Percentiles rank a stretch among this genome's conserved stretches.
Conservation (phyloP, 2,113 vertebrate genomes). For the Vulpes vulpes region DNA sequence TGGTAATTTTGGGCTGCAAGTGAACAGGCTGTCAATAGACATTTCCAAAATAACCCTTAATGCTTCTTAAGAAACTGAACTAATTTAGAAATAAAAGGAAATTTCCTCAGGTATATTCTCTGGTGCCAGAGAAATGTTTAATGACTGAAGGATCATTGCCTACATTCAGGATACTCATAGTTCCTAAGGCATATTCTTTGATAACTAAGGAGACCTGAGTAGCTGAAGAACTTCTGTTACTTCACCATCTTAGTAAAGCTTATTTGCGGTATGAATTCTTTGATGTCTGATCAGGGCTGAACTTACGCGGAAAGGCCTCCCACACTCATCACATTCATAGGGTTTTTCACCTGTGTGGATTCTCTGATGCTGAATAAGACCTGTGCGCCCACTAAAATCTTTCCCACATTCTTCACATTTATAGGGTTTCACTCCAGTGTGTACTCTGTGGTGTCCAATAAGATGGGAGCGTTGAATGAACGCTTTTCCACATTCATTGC, state of each 20-base stretch:
- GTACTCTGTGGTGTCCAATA: slow-evolving; percentile 57
- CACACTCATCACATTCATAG: slow-evolving; percentile 56
- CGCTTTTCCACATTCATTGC: slow-evolving; percentile 60
- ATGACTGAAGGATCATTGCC: neutral
- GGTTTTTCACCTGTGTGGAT: slow-evolving; percentile 71
- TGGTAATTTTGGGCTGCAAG: neutral
- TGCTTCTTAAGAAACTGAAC: neutral
- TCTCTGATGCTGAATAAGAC: slow-evolving; percentile 67
- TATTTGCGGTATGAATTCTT: slow-evolving; percentile 62
- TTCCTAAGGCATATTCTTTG: neutral
- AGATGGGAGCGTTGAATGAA: slow-evolving; percentile 68
- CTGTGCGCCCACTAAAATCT: slow-evolving; percentile 65
- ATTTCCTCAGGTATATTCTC: slow-evolving; percentile 39
- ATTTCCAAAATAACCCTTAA: neutral
- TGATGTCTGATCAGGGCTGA: slow-evolving; percentile 70
- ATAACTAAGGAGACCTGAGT: neutral
- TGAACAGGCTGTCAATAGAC: neutral
- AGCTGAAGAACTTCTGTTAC: neutral
- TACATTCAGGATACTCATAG: neutral
- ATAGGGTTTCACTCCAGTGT: slow-evolving; percentile 69
- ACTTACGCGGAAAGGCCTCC: slow-evolving; percentile 65
- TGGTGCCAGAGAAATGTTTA: slow-evolving; percentile 40
- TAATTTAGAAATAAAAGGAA: slow-evolving; percentile 40
- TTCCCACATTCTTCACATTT: slow-evolving; percentile 73
- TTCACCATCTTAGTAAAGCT: neutral